phyloP scores from a whole-genome alignment of 2,888 invertebrate species.

The Cinara cedri region DNA sequence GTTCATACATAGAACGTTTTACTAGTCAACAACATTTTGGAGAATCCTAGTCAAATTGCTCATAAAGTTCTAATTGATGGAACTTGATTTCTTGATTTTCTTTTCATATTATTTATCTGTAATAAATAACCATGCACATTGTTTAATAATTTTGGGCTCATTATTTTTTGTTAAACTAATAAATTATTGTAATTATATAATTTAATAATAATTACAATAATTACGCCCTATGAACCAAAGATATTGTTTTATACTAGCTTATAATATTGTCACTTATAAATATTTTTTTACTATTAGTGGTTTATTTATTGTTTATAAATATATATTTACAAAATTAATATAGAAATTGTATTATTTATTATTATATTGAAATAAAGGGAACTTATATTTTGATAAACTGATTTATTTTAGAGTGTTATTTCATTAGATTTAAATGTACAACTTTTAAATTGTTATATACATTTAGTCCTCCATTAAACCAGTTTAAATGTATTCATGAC shows the following conservation, averaged over 20 bases:
- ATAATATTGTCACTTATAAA: conserved; percentile 25
- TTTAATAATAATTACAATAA: background rate
- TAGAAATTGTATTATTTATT: conserved; percentile 9
- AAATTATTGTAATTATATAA: background rate
- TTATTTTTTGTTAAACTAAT: conserved; percentile 17
- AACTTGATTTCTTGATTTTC: conserved; percentile 23
- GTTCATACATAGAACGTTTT: conserved; percentile 8
- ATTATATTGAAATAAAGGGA: conserved; percentile 9
- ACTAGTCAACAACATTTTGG: conserved; percentile 36
- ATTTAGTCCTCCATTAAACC: no score
- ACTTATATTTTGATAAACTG: conserved; percentile 14
- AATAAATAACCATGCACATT: background rate
- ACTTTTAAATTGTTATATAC: no score
- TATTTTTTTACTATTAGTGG: conserved; percentile 31
- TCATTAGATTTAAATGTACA: no score
- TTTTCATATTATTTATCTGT: conserved; percentile 7
- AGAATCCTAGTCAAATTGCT: conserved; percentile 54
- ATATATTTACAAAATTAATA: background rate
- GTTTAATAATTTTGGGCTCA: no score
- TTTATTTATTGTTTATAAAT: conserved; percentile 8
- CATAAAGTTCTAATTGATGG: conserved; percentile 30
- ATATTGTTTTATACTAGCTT: conserved; percentile 24
- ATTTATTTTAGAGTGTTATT: conserved; percentile 1
- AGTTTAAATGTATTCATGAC: no score
- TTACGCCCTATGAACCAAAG: conserved; percentile 24